Conservation (phyloP, 2,113 vertebrate genomes). For the Egretta garzetta region DNA sequence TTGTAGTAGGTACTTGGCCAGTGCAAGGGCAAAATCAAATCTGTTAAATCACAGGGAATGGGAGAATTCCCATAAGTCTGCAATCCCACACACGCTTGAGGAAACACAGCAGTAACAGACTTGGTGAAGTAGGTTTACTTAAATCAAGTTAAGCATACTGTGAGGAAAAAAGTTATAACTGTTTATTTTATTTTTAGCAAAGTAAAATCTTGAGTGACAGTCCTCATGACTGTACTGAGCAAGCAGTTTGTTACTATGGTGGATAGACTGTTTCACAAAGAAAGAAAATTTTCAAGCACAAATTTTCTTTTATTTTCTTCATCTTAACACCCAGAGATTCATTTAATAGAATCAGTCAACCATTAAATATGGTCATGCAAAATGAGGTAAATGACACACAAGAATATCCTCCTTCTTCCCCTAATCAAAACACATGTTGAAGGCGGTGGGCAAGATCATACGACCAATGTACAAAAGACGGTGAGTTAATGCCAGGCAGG, state of each 20-base stretch:
- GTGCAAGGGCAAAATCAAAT: background rate
- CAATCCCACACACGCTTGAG: background rate
- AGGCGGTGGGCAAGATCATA: background rate
- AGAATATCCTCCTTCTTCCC: background rate
- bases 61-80: background rate
- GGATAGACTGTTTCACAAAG: background rate
- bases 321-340: background rate
- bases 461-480: background rate
- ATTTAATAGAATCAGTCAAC: background rate
- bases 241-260: background rate
- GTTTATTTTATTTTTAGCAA: conserved; percentile 8
- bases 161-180: background rate
- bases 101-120: background rate
- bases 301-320: background rate
- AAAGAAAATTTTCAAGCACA: background rate
- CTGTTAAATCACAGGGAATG: background rate
- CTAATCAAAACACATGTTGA: background rate
- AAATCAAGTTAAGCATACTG: background rate
- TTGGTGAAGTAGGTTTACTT: background rate
- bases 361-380: background rate
- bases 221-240: background rate
- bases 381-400: background rate
- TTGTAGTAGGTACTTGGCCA: background rate
- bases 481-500: background rate
- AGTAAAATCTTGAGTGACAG: background rate